phyloP scores from a whole-genome alignment of 2,888 invertebrate species.

The Andrena chrysosceles region DNA sequence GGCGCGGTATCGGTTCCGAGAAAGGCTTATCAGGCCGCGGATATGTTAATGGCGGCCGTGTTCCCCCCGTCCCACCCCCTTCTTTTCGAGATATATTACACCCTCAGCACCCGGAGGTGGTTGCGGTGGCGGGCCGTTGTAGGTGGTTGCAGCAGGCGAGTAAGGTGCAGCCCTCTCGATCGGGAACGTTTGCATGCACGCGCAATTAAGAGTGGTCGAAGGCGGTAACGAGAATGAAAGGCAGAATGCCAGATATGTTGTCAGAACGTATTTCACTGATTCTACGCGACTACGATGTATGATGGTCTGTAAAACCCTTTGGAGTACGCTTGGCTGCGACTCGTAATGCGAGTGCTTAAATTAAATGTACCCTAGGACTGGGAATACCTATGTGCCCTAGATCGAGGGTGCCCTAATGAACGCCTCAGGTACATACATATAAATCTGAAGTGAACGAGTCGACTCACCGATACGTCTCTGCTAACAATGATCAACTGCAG shows the following conservation, averaged over 20 bases:
- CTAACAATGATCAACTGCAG: constrained; percentile 22
- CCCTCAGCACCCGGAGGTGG: constrained; percentile 74
- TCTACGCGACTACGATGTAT: too few relatives aligned
- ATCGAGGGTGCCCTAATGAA: too few relatives aligned
- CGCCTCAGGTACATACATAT: too few relatives aligned
- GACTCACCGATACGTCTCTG: neutral
- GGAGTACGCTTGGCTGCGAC: too few relatives aligned
- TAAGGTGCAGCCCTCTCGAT: constrained; percentile 69
- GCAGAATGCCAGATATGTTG: constrained; percentile 15
- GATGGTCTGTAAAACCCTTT: too few relatives aligned
- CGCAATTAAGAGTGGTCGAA: constrained; percentile 79
- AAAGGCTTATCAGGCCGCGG: constrained; percentile 84
- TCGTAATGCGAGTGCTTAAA: too few relatives aligned
- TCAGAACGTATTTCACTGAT: too few relatives aligned
- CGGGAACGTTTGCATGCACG: constrained; percentile 77
- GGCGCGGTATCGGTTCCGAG: constrained; percentile 83
- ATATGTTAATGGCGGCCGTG: constrained; percentile 85
- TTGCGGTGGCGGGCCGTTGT: constrained; percentile 57
- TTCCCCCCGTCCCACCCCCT: constrained; percentile 65
- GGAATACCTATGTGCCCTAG: too few relatives aligned
- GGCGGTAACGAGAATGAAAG: constrained; percentile 50
- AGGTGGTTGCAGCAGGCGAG: constrained; percentile 56
- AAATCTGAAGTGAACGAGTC: too few relatives aligned
- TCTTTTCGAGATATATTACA: constrained; percentile 81
- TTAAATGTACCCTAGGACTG: too few relatives aligned